Evolutionary conservation across 2,888 invertebrate genomes (phyloP).

Genomic region (Heteropelma amictum): DNA sequence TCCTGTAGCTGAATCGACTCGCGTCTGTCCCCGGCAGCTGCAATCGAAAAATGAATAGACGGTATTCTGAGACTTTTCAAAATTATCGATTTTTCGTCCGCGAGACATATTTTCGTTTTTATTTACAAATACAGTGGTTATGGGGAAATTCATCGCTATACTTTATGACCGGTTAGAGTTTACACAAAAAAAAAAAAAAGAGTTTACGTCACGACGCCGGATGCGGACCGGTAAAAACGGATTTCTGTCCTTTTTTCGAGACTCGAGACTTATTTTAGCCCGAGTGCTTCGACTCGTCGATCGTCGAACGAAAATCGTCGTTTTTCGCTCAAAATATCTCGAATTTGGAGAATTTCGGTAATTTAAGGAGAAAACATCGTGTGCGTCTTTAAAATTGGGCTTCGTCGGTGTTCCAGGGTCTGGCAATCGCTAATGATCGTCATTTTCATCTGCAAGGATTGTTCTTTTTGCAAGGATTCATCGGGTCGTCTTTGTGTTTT

Average conservation of each 20-base stretch:
- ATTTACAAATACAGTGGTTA: conserved; percentile 18
- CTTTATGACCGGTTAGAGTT: too few relatives aligned
- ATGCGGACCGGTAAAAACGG: neutral
- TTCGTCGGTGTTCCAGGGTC: neutral
- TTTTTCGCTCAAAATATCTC: conserved; percentile 1
- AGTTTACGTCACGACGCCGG: too few relatives aligned
- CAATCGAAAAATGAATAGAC: conserved; percentile 40
- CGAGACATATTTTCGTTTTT: conserved; percentile 4
- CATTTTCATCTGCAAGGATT: conserved; percentile 10
- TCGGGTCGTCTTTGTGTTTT: neutral
- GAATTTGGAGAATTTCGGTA: neutral
- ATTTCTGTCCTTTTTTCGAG: too few relatives aligned
- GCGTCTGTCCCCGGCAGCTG: conserved; percentile 38
- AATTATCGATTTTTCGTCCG: neutral
- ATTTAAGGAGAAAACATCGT: conserved; percentile 12
- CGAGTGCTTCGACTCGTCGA: neutral
- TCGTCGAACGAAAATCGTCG: neutral
- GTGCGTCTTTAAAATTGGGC: neutral
- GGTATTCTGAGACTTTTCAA: conserved; percentile 7
- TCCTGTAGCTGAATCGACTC: conserved; percentile 24
- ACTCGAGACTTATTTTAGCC: conserved; percentile 15
- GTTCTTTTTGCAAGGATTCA: neutral
- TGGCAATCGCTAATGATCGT: neutral
- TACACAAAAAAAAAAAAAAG: too few relatives aligned
- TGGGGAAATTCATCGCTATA: neutral